Conservation (phyloP, 2,113 vertebrate genomes). For the Melanotaenia duboulayi region DNA sequence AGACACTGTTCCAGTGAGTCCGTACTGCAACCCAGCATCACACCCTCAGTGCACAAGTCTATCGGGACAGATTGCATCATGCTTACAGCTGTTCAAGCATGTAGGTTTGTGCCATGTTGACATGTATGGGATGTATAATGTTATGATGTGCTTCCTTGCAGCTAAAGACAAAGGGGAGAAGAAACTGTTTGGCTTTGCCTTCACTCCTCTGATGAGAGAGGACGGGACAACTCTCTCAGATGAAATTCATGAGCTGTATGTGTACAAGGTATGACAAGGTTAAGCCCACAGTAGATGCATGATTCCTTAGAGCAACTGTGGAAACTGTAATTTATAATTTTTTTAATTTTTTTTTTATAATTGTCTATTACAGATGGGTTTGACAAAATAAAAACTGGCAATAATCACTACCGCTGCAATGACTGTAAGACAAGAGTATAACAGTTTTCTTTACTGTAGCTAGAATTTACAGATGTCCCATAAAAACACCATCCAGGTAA, state of each 20-base stretch:
- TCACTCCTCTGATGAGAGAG: slow-evolving; percentile 97
- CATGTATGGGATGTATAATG: slow-evolving; percentile 18
- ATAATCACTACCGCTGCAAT: too few relatives aligned
- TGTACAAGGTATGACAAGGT: slow-evolving; percentile 89
- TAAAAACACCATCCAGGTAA: too few relatives aligned
- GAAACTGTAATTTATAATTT: not conserved
- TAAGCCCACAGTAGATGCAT: not conserved
- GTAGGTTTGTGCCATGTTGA: slow-evolving; percentile 9
- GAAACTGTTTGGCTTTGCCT: slow-evolving; percentile 96
- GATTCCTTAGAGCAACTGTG: slow-evolving; percentile 1
- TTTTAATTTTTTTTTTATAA: too few relatives aligned
- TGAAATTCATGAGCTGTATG: slow-evolving; percentile 94
- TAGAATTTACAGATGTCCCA: too few relatives aligned
- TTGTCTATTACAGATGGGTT: too few relatives aligned
- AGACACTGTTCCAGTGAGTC: slow-evolving; percentile 96
- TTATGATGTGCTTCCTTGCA: slow-evolving; percentile 66
- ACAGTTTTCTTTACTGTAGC: too few relatives aligned
- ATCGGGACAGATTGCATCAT: slow-evolving; percentile 19
- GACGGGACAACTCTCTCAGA: slow-evolving; percentile 96
- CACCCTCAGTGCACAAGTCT: slow-evolving; percentile 12
- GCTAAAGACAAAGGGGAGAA: slow-evolving; percentile 98
- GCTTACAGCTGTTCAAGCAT: slow-evolving; percentile 2
- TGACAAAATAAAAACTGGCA: too few relatives aligned
- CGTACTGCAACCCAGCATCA: slow-evolving; percentile 22
- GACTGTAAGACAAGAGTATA: too few relatives aligned